Evolutionary conservation across 2,113 vertebrate species (phyloP).

Genomic region (Panthera uncia): DNA sequence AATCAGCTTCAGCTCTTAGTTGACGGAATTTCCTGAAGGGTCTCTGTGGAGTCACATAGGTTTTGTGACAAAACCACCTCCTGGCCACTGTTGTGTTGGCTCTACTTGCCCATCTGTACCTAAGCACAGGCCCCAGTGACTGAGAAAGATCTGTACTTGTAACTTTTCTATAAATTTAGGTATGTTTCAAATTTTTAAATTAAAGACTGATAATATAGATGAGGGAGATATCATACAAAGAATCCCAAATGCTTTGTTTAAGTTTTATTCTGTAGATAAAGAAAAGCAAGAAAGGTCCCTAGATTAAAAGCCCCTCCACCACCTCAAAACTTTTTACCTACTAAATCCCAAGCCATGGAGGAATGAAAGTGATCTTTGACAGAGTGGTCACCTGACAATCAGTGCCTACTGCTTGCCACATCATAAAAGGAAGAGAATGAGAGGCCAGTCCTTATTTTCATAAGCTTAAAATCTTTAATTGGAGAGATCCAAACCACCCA

Average conservation of each 20-base stretch:
- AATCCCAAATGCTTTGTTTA: background rate
- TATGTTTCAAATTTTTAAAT: background rate
- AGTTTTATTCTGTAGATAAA: conserved; percentile 5
- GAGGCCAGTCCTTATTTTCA: background rate
- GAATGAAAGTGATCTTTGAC: background rate
- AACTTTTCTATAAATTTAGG: conserved; percentile 43
- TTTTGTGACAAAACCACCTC: conserved; percentile 92
- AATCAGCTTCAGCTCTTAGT: conserved; percentile 93
- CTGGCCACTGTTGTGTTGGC: conserved; percentile 71
- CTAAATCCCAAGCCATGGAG: background rate
- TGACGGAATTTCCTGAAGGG: conserved; percentile 91
- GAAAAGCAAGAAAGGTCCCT: background rate
- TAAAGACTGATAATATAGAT: background rate
- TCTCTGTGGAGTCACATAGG: conserved; percentile 89
- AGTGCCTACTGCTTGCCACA: background rate
- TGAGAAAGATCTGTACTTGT: background rate
- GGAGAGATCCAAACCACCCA: background rate
- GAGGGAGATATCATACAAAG: background rate
- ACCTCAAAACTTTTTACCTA: conserved; percentile 17
- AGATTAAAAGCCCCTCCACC: background rate
- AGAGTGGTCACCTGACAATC: background rate
- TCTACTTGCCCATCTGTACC: background rate
- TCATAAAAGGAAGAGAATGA: background rate
- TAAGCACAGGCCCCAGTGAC: background rate
- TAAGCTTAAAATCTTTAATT: conserved; percentile 33